A percentile compares a stretch with the other conserved stretches of the same genome.
Evolutionary conservation across 2,888 invertebrate species (phyloP).

Genomic region (Eupithecia inturbata): DNA sequence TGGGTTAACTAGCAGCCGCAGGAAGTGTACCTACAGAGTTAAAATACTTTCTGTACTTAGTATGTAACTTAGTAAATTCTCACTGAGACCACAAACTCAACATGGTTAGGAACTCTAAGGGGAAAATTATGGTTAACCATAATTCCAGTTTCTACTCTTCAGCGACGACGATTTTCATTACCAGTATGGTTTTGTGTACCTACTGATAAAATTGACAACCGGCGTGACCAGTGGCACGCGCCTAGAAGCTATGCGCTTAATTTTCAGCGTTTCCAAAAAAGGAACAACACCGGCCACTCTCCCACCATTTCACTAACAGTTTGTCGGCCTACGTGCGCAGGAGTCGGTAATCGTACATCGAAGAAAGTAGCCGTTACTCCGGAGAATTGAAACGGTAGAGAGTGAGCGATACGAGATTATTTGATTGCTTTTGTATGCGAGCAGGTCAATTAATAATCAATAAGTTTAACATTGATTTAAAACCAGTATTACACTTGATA

Average conservation of each 20-base stretch:
- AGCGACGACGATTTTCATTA: background rate
- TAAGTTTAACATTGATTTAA: background rate
- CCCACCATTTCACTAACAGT: slow-evolving; percentile 63
- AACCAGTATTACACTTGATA: background rate
- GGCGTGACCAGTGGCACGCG: background rate
- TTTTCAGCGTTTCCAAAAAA: slow-evolving; percentile 37
- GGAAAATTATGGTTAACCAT: slow-evolving; percentile 21
- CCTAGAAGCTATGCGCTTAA: slow-evolving; percentile 6
- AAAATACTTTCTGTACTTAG: too few relatives aligned
- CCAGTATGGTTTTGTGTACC: background rate
- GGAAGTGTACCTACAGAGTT: slow-evolving; percentile 3
- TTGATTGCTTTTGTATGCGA: slow-evolving; percentile 29
- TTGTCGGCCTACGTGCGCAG: slow-evolving; percentile 56
- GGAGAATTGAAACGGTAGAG: slow-evolving; percentile 41
- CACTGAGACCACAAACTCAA: slow-evolving; percentile 20
- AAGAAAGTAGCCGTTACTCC: slow-evolving; percentile 66
- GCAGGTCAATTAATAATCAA: slow-evolving; percentile 9
- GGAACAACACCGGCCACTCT: slow-evolving; percentile 46
- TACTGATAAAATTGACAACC: background rate
- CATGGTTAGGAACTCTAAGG: background rate
- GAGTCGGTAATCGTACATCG: slow-evolving; percentile 60
- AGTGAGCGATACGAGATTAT: slow-evolving; percentile 31
- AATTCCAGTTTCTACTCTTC: slow-evolving; percentile 18
- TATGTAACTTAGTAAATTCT: slow-evolving; percentile 15
- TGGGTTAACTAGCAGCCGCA: background rate